Conservation (phyloP, 2,888 invertebrate species). For the Cheilosia variabilis region DNA sequence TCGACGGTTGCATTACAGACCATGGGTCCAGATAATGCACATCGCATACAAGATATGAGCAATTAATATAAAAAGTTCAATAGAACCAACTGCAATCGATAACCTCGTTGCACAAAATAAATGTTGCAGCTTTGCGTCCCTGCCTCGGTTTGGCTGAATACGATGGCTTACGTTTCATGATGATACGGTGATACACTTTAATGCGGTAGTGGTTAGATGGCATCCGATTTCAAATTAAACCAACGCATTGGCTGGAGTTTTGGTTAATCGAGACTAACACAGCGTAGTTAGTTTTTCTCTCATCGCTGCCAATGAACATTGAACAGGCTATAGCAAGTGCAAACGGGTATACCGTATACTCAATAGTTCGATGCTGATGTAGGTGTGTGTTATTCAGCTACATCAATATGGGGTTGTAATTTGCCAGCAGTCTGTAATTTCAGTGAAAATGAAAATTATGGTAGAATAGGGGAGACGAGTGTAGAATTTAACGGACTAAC, state of each 20-base stretch:
- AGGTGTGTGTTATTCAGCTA: neutral
- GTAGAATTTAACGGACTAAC: too few species aligned
- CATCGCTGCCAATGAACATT: neutral
- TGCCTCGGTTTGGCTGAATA: neutral
- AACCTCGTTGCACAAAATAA: neutral
- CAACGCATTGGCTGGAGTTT: neutral
- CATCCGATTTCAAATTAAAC: slow-evolving; percentile 6
- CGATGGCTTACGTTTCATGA: neutral
- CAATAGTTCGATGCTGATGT: neutral
- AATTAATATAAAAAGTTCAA: neutral
- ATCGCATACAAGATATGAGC: neutral
- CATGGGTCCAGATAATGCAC: neutral
- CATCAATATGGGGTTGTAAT: neutral
- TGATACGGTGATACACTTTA: slow-evolving; percentile 3
- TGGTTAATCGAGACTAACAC: neutral
- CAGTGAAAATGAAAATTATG: too few species aligned
- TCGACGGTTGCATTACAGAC: neutral
- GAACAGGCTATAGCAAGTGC: neutral
- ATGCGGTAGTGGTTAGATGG: slow-evolving; percentile 20
- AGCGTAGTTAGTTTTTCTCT: neutral
- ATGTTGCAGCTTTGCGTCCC: neutral
- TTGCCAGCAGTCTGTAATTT: neutral
- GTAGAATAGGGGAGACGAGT: too few species aligned
- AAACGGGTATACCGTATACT: neutral
- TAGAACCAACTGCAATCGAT: neutral